phyloP scores from a whole-genome alignment of 53 echinoderm and acorn worm species.

The Holothuria leucospilota region DNA sequence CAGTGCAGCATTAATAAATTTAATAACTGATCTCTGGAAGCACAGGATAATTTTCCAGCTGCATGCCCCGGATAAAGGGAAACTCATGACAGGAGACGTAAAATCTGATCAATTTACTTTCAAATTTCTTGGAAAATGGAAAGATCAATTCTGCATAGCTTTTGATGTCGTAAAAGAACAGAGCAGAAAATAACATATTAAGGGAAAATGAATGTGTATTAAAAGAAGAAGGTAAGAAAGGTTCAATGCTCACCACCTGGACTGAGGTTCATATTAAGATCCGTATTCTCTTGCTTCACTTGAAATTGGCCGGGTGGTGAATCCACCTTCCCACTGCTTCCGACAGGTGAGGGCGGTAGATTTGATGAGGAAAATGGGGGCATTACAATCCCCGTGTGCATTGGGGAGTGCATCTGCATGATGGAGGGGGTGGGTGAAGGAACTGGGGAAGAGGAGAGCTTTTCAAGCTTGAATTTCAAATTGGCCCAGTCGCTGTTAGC shows the following conservation, averaged over 20 bases:
- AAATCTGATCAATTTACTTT: no score
- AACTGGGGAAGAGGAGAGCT: conserved; percentile 32
- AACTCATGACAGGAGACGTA: no score
- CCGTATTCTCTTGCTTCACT: conserved; percentile 34
- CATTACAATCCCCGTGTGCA: conserved; percentile 39
- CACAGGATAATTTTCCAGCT: no score
- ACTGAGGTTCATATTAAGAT: conserved; percentile 47
- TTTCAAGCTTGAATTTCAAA: conserved; percentile 49
- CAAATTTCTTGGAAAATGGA: no score
- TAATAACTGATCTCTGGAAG: no score
- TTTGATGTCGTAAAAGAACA: no score
- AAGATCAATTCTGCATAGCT: no score
- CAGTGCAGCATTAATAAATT: no score
- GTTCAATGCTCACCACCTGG: conserved; percentile 33
- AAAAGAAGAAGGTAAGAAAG: no score
- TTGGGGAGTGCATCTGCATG: conserved; percentile 41
- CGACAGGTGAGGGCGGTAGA: conserved; percentile 36
- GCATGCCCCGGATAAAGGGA: no score
- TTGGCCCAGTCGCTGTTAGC: conserved; percentile 48
- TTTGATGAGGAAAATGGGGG: conserved; percentile 7
- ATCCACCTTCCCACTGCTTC: conserved; percentile 44
- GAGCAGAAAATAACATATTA: no score
- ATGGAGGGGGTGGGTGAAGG: conserved; percentile 45
- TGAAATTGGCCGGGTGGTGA: conserved; percentile 33
- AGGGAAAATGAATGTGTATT: no score